Evolutionary conservation across 1,140 invertebrate species (phyloP).

Genomic region (Heliconius nattereri): DNA sequence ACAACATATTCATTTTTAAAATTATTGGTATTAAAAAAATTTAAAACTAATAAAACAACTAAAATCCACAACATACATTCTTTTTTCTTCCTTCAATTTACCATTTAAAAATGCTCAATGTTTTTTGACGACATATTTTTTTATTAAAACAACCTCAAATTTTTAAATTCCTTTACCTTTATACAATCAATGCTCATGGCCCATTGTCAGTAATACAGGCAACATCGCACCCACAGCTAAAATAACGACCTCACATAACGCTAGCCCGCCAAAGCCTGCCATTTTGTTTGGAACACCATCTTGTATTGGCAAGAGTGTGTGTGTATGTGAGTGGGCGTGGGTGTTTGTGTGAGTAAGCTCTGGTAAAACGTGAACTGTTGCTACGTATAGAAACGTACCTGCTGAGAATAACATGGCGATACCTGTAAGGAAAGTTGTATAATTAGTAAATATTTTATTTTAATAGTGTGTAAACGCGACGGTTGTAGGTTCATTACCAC

Average conservation of each 20-base stretch:
- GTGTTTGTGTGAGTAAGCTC: conserved; percentile 87
- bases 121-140: too few relatives aligned
- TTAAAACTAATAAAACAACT: too few relatives aligned
- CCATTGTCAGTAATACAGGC: conserved; percentile 93
- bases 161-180: neutral
- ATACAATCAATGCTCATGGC: conserved; percentile 89
- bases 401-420: conserved; percentile 99
- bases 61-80: too few relatives aligned
- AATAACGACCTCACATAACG: conserved; percentile 89
- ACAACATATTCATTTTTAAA: too few relatives aligned
- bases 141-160: neutral
- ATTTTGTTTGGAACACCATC: conserved; percentile 71
- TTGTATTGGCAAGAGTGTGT: conserved; percentile 64
- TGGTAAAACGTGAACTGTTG: conserved; percentile 98
- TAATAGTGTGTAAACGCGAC: neutral
- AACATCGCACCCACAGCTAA: conserved; percentile 92
- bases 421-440: conserved; percentile 81
- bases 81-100: neutral
- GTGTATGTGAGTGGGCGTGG: conserved; percentile 71
- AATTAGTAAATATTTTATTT: neutral
- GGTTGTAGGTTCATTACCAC: too few relatives aligned
- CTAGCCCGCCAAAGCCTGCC: conserved; percentile 83
- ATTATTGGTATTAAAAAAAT: too few relatives aligned
- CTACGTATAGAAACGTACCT: conserved; percentile 99
- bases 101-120: neutral